Evolutionary conservation across 2,113 vertebrate genomes (phyloP), one percentile per base, ranked within the genome.

Genomic region (Eurystomus gularis): DNA sequence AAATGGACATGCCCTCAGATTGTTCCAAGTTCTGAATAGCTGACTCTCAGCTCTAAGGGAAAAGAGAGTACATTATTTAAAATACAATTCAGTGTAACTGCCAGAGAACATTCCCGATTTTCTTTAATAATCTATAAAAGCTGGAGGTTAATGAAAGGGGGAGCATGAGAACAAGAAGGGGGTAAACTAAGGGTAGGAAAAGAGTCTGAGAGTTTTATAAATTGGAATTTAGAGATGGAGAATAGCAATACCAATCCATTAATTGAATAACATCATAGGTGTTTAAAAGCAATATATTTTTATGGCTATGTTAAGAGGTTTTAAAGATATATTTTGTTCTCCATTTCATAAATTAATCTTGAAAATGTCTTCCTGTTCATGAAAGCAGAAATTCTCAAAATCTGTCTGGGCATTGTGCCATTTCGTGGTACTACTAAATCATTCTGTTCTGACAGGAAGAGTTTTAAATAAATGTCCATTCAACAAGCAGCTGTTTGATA

Each of bases 281-380:
- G 21, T 96, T 91, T 87, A 76, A 97, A 82, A 88, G 77, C 62
- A 76, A 49, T 94, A 69, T 52, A 85, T 92, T 87, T 93, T 96
- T 94, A 87, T 65, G 77, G 23, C 39, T 87, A 31, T 80, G 28
- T 84, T 94, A 94, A 94, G 83, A 88, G 61, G 70, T 91, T 86
- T 89, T 75, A 77, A 96, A 84, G 40, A 82, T 86, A 49, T 57
- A 72, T 86, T 93, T 88, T 93, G 9, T 31, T 86, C 35, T 91
- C n/a, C 58, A 37, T 86, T 95, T 87, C 73, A 89, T 87, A 92
- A 91, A 96, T 95, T 82, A 94, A 13, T 92, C 86, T 72, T 91
- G 58, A 72, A 92, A 95, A 91, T 65, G 72, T 69, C 94, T 87
- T 96, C 77, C 83, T 76, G 77, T 79, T 92, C 86, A 68, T 79